Conservation (phyloP, 2,888 invertebrate genomes). For the Heliconius sara region DNA sequence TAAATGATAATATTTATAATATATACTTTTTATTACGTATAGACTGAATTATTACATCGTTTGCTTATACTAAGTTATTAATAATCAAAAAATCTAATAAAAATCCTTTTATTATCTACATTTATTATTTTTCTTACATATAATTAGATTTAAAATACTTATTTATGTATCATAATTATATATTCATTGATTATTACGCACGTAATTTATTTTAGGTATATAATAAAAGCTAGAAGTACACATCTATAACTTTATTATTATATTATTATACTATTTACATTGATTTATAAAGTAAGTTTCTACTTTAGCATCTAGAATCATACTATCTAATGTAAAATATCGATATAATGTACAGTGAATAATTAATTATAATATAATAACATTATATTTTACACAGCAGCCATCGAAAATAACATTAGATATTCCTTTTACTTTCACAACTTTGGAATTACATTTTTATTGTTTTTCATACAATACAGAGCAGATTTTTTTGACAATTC, state of each 20-base stretch:
- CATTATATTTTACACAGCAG: neutral
- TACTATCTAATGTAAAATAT: conserved; percentile 12
- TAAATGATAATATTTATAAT: too few relatives aligned
- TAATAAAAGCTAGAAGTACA: neutral
- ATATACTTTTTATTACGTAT: too few relatives aligned
- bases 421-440: neutral
- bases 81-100: neutral
- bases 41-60: neutral
- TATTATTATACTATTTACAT: neutral
- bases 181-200: neutral
- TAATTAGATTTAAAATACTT: neutral
- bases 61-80: neutral
- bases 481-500: neutral
- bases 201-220: neutral
- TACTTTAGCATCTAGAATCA: neutral
- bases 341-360: conserved; percentile 10
- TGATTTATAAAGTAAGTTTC: conserved; percentile 15
- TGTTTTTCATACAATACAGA: too few relatives aligned
- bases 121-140: neutral
- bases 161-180: neutral
- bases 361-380: neutral
- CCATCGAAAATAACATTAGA: neutral
- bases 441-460: too few relatives aligned
- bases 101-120: neutral
- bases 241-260: neutral